Evolutionary conservation across 2,888 invertebrate genomes (phyloP).

Genomic region (Drosophila suboccidentalis): DNA sequence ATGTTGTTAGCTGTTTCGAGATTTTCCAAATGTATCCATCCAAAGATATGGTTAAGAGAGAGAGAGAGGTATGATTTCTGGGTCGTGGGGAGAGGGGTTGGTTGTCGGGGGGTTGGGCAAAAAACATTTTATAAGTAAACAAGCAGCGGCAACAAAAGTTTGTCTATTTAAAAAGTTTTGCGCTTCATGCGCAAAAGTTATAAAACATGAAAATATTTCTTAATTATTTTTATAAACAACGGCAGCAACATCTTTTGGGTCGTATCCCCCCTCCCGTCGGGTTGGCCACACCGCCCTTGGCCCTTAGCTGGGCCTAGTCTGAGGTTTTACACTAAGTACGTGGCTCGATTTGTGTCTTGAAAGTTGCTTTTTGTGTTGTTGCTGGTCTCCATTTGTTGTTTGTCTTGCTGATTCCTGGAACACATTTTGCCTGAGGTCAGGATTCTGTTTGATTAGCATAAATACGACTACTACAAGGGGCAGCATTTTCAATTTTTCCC

Average conservation of each 20-base stretch:
- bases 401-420: conserved; percentile 66
- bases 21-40: conserved; percentile 75
- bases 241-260: conserved; percentile 46
- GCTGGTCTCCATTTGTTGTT: conserved; percentile 59
- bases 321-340: conserved; percentile 21
- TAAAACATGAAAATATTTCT: conserved; percentile 82
- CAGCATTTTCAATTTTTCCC: conserved; percentile 18
- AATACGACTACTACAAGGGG: conserved; percentile 44
- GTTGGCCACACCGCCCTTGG: conserved; percentile 1
- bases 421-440: conserved; percentile 76
- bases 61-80: conserved; percentile 1
- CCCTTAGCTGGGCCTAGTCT: conserved; percentile 21
- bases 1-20: conserved; percentile 78
- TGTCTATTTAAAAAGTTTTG: conserved; percentile 80
- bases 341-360: conserved; percentile 55
- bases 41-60: conserved; percentile 33
- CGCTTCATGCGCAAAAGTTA: conserved; percentile 73
- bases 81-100: conserved; percentile 1
- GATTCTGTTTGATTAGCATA: conserved; percentile 81
- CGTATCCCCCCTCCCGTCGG: neutral
- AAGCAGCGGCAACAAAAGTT: conserved; percentile 76
- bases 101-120: neutral
- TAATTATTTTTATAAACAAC: conserved; percentile 82
- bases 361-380: conserved; percentile 21
- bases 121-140: conserved; percentile 74